Conservation (phyloP, 2,888 invertebrate genomes). For the Carcina quercana region DNA sequence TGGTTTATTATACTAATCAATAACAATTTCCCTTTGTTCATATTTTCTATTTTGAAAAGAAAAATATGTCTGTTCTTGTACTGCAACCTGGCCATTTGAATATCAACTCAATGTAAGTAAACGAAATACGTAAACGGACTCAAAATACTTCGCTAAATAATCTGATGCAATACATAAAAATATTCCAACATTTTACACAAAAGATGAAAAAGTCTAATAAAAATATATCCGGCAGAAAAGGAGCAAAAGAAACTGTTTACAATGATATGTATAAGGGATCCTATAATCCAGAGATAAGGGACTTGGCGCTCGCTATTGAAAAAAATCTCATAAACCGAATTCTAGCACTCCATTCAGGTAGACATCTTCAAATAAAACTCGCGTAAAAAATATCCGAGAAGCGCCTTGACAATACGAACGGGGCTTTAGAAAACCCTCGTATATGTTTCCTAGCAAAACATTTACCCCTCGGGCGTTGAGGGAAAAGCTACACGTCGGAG, state of each 20-base stretch:
- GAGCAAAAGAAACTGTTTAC: conserved; percentile 39
- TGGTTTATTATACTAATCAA: no score
- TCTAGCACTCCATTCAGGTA: conserved; percentile 70
- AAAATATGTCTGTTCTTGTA: no score
- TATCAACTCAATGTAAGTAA: no score
- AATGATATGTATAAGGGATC: conserved; percentile 40
- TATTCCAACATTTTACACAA: no score
- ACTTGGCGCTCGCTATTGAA: conserved; percentile 41
- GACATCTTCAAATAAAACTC: conserved; percentile 61
- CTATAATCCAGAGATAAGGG: conserved; percentile 51
- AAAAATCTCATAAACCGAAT: conserved; percentile 69
- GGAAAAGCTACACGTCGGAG: conserved; percentile 60
- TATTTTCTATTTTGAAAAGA: no score
- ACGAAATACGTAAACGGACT: no score
- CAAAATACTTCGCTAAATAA: no score
- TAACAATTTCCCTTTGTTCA: no score
- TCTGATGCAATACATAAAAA: conserved; percentile 7
- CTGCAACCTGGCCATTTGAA: no score
- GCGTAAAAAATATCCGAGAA: conserved; percentile 65
- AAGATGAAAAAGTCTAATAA: conserved; percentile 19
- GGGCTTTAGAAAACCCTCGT: conserved; percentile 67
- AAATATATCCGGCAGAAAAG: conserved; percentile 23
- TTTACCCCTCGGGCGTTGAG: conserved; percentile 72
- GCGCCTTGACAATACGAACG: conserved; percentile 57
- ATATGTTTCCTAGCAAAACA: conserved; percentile 74